Evolutionary conservation across 2,888 invertebrate species (phyloP).

Genomic region (Microctonus hyperodae): DNA sequence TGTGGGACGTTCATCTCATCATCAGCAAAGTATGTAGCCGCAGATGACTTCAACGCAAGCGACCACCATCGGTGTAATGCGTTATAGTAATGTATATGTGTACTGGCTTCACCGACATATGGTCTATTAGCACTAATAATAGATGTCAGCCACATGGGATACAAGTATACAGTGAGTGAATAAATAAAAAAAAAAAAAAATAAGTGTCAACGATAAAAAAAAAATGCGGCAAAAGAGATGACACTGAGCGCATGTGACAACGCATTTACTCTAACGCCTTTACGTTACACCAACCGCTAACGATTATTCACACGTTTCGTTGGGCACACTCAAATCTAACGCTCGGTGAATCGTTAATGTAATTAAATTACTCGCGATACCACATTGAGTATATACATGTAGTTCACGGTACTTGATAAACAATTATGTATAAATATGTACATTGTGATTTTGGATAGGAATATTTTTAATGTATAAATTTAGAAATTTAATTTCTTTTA

Average conservation of each 20-base stretch:
- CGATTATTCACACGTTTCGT: conserved; percentile 21
- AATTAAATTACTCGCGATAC: conserved; percentile 29
- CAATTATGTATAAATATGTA: neutral
- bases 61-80: conserved; percentile 26
- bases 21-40: neutral
- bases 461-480: too few species aligned
- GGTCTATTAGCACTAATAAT: conserved; percentile 62
- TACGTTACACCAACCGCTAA: conserved; percentile 15
- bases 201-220: neutral
- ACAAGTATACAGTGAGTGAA: neutral
- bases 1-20: neutral
- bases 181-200: neutral
- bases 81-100: conserved; percentile 20
- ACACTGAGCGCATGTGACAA: conserved; percentile 8
- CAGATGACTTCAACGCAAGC: conserved; percentile 15
- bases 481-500: too few species aligned
- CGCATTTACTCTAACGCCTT: conserved; percentile 15
- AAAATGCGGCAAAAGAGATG: conserved; percentile 12
- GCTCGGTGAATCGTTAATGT: neutral
- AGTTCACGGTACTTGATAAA: neutral
- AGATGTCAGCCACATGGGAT: conserved; percentile 36
- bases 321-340: conserved; percentile 13
- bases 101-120: conserved; percentile 50
- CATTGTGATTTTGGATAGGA: too few species aligned
- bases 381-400: neutral